These are phyloP conservation scores for Callipepla californica DNA, from an alignment of 2,113 vertebrate genomes.

Conservation along the genomic window DNA sequence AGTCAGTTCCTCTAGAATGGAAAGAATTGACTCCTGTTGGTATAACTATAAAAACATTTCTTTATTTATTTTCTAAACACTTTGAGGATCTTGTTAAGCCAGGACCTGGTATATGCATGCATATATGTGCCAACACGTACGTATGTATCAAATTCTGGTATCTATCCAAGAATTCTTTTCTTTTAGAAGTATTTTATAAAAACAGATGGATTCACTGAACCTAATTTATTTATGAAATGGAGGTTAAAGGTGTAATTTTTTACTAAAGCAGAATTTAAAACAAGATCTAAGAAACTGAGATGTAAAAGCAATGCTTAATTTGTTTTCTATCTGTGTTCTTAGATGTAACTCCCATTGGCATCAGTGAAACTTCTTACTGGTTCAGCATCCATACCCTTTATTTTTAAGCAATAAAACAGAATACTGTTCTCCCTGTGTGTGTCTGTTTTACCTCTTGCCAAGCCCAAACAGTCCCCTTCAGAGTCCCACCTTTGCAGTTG, in stretches of 20 bases:
- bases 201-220: neutral
- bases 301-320: neutral
- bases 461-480: neutral
- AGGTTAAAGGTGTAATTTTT: neutral
- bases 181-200: neutral
- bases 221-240: neutral
- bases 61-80: neutral
- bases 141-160: neutral
- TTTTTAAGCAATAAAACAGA: neutral
- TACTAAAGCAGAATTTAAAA: neutral
- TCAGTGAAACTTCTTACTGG: neutral
- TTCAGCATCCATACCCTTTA: neutral
- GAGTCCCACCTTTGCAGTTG: neutral
- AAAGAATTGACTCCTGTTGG: neutral
- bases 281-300: neutral
- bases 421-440: accelerated
- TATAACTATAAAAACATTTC: neutral
- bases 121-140: accelerated
- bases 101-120: neutral
- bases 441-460: neutral
- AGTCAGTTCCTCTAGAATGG: neutral
- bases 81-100: neutral
- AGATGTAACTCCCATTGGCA: neutral
- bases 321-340: neutral
- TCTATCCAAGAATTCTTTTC: neutral